Evolutionary conservation across 1,140 invertebrate genomes (phyloP), one percentile per base, ranked within the genome.

Genomic region (Drosophila arawakana): DNA sequence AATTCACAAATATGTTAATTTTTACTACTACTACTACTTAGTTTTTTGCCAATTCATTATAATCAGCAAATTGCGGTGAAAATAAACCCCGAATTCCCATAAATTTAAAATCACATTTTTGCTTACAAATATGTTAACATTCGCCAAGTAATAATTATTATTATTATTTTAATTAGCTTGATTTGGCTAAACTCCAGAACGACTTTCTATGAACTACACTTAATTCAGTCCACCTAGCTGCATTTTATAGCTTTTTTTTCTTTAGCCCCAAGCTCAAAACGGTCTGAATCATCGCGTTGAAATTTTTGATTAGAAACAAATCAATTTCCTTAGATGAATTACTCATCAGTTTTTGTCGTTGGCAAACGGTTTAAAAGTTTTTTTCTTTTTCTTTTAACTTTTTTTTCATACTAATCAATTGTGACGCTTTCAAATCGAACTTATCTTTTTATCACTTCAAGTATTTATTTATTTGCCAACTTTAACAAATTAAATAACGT

Each of bases 31-130:
- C 18, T 30, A 30, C 25, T 30, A 30, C 25, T 30, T 30, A 3
- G 25, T 30, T 30, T 30, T 41, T 62, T 35, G 63, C 71, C 37
- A 59, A 61, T 55, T 74, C 58, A 74, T 74, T 71, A 75, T 71
- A 54, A 71, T 44, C 25, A 43, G 55, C 54, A 69, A 74, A 58
- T 74, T 74, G 59, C 39, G 67, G 68, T 65, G 73, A 71, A 75
- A 75, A 52, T 21, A 46, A 63, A 47, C n/a, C 13, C 47, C 30
- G 43, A 34, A 54, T 52, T 37, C 5, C 7, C 21, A 34, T 18
- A 15, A 13, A 13, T 10, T 55, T 55, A n/a, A 35, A 52, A 54
- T 13, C 21, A 70, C 54, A 70, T 25, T 54, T 44, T 30, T 4
- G 25, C 13, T 15, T 15, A 13, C 30, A 54, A 39, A 9, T 1